A percentile compares a stretch with the other conserved stretches of the same genome.
phyloP scores from a whole-genome alignment of 2,888 invertebrate species.

The Ametastegia equiseti region DNA sequence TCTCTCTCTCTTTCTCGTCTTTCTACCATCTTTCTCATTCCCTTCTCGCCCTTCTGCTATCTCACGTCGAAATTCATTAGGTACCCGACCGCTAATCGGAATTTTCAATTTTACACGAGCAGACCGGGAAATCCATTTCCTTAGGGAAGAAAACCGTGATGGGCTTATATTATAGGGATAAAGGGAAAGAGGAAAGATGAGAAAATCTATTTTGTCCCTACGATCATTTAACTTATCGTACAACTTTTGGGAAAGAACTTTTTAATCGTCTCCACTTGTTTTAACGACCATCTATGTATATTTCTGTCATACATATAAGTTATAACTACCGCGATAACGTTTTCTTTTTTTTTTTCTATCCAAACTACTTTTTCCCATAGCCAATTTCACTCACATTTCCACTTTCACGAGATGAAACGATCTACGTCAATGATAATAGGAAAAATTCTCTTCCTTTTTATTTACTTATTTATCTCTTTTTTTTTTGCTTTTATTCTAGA shows the following conservation, averaged over 20 bases:
- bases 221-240: not conserved
- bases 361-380: too few relatives aligned
- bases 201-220: conserved; percentile 2
- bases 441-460: too few relatives aligned
- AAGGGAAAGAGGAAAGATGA: not conserved
- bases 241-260: conserved; percentile 2
- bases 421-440: too few relatives aligned
- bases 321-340: not conserved
- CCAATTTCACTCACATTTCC: too few relatives aligned
- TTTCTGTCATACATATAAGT: not conserved
- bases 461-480: too few relatives aligned
- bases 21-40: not conserved
- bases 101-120: conserved; percentile 39
- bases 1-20: not conserved
- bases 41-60: not conserved
- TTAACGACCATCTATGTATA: not conserved
- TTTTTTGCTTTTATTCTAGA: too few relatives aligned
- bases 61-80: conserved; percentile 38
- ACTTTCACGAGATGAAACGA: too few relatives aligned
- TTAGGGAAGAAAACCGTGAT: not conserved
- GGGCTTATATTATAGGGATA: not conserved
- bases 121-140: conserved; percentile 38
- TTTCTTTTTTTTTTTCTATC: not conserved
- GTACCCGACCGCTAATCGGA: conserved; percentile 37
- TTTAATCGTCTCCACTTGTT: not conserved